A percentile compares a stretch with the other conserved stretches of the same genome.
phyloP scores from a whole-genome alignment of 2,888 invertebrate species.

The Balanococcus diminutus region DNA sequence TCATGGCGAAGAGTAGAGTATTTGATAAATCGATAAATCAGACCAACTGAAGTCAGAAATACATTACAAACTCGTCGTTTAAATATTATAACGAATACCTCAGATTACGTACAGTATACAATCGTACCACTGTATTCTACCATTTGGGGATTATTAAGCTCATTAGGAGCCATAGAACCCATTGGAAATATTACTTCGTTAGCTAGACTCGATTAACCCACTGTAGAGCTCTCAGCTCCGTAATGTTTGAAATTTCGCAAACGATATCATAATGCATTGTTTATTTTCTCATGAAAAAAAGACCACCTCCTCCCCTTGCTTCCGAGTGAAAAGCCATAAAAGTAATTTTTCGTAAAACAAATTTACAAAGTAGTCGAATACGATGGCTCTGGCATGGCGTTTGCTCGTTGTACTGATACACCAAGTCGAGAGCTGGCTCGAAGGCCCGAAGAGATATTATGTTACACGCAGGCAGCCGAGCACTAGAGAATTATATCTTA shows the following conservation, averaged over 20 bases:
- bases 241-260: background rate
- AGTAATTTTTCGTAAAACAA: constrained; percentile 12
- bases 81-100: background rate
- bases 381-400: background rate
- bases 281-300: background rate
- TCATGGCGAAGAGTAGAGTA: background rate
- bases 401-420: background rate
- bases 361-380: background rate
- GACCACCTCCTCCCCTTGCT: background rate
- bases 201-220: background rate
- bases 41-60: background rate
- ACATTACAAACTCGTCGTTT: background rate
- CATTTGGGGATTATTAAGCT: background rate
- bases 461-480: constrained; percentile 1
- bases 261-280: background rate
- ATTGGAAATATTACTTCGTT: background rate
- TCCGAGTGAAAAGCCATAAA: background rate
- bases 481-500: constrained; percentile 17
- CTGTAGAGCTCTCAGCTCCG: background rate
- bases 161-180: background rate
- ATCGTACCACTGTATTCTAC: background rate
- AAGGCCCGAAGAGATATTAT: background rate
- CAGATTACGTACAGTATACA: background rate
- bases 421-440: background rate
- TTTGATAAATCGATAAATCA: background rate